Conservation (phyloP, 2,888 invertebrate genomes). For the Trichopria drosophilae region DNA sequence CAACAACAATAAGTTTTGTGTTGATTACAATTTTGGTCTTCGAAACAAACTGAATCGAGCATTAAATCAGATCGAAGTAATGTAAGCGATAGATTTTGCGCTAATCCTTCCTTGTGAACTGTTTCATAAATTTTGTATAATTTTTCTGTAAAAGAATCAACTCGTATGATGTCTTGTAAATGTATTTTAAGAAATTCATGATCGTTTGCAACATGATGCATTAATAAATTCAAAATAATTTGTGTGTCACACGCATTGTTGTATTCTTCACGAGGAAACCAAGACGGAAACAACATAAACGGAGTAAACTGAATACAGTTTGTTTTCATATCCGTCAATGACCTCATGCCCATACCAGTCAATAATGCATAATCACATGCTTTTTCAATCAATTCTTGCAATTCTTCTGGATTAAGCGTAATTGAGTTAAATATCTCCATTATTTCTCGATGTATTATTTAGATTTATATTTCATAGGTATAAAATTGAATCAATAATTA, state of each 20-base stretch:
- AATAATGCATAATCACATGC: conserved; percentile 62
- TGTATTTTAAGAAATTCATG: conserved; percentile 61
- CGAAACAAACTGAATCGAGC: conserved; percentile 72
- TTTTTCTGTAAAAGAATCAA: conserved; percentile 63
- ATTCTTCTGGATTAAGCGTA: too few relatives aligned
- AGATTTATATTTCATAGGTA: too few relatives aligned
- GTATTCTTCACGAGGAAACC: conserved; percentile 61
- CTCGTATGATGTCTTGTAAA: conserved; percentile 61
- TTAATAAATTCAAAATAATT: conserved; percentile 60
- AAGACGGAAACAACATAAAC: conserved; percentile 61
- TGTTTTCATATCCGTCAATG: too few relatives aligned
- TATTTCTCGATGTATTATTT: too few relatives aligned
- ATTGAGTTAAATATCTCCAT: too few relatives aligned
- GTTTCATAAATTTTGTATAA: conserved; percentile 63
- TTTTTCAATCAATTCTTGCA: too few relatives aligned
- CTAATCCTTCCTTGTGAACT: conserved; percentile 59
- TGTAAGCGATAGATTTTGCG: conserved; percentile 66
- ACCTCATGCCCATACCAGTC: conserved; percentile 60
- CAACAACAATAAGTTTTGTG: too few relatives aligned
- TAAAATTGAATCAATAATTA: too few relatives aligned
- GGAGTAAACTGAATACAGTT: conserved; percentile 59
- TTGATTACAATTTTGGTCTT: too few relatives aligned
- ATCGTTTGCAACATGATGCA: conserved; percentile 64
- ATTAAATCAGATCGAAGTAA: conserved; percentile 89
- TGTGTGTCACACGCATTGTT: conserved; percentile 61